Percentiles rank a stretch among this genome's conserved stretches.
Conservation (phyloP, 2,113 vertebrate species). For the Anser cygnoides region DNA sequence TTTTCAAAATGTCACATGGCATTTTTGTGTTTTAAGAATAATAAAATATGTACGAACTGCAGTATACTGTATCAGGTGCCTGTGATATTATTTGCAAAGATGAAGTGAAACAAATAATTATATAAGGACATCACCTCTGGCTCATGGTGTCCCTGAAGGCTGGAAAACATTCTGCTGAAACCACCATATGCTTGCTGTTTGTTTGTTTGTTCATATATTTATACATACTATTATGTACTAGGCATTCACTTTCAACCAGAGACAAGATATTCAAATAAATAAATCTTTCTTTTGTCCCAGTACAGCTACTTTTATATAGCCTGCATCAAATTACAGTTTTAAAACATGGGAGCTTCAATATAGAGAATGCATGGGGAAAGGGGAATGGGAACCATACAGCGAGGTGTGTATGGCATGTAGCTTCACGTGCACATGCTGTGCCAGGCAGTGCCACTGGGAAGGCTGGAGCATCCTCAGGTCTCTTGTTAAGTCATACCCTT, state of each 20-base stretch:
- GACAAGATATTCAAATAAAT: background rate
- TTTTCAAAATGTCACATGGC: background rate
- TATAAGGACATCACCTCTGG: background rate
- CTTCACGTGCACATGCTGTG: accelerated
- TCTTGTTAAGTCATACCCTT: background rate
- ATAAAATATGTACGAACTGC: background rate
- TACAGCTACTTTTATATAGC: background rate
- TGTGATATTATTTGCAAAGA: background rate
- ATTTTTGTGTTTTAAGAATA: background rate
- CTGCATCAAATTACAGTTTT: background rate
- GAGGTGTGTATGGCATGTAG: background rate
- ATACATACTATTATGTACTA: background rate
- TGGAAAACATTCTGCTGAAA: background rate
- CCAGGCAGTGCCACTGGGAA: background rate
- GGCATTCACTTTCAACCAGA: background rate
- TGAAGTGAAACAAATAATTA: background rate
- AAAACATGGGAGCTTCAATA: background rate
- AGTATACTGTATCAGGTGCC: background rate
- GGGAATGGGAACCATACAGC: background rate
- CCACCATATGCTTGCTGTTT: background rate
- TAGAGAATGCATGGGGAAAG: background rate
- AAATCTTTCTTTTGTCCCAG: background rate
- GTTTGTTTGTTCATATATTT: background rate
- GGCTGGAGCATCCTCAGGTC: background rate
- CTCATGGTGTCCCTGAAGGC: background rate